Evolutionary conservation across 2,113 vertebrate species (phyloP), one percentile per base, ranked within the genome.

Genomic region (Daphoenositta chrysoptera): DNA sequence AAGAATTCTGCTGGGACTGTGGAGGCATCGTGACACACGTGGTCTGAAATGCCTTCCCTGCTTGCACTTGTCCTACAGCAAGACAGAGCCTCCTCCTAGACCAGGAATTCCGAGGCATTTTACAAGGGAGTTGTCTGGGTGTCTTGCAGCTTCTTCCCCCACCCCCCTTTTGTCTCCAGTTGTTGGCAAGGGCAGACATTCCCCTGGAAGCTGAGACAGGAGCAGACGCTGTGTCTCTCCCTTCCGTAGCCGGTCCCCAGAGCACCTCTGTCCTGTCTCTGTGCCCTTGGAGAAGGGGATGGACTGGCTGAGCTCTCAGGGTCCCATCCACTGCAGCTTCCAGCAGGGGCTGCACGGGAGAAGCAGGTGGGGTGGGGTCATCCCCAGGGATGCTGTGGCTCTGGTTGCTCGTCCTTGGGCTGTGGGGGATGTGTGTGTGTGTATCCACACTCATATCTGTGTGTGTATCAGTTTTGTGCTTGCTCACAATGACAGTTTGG

Each of bases 201-300:
- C 28, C 20, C 24, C 19, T 40, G 63, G 53, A 40, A 71, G 47
- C 50, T 69, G 69, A 40, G 56, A 4, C 0, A 70, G 69, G 35
- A 61, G 22, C 30, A 61, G 57, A 18, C 6, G 22, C 18, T 35
- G 30, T 48, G 31, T 70, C 33, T 90, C 17, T 45, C 15, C 50
- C 21, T 53, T n/a, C 28, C 2, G 0, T 3, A 24, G 57, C 0
- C 0, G 24, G 40, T 72, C 13, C 18, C 33, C 19, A 21, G 16
- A 50, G 53, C 37, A 31, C 27, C 13, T 5, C 7, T 54, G 44
- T 56, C 31, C 30, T 39, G 28, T 18, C 23, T 51, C 42, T 20
- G 45, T 39, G 56, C 48, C 48, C 19, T 33, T 15, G 63, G 37
- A 19, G 9, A 13, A 31, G 39, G 57, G 3, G 18, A 18, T 17